These are phyloP conservation scores for Cladorhizidae sp. DNA, from an alignment of 37 sponge, comb jelly and placozoan genomes.

Conservation along the genomic window DNA sequence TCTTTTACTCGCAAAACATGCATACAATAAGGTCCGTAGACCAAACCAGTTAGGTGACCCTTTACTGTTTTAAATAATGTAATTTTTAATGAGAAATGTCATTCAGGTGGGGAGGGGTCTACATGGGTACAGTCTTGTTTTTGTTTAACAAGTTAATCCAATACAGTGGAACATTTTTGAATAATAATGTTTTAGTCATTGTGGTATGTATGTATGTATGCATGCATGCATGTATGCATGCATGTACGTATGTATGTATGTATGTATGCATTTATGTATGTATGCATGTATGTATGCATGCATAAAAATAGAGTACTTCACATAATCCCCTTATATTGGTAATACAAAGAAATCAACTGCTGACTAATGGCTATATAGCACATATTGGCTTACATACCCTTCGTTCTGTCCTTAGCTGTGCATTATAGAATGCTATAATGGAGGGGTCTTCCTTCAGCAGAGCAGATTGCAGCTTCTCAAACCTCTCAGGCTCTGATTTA, in stretches of 20 bases:
- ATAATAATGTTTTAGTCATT: no score
- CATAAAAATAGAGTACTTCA: no score
- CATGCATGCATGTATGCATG: neutral
- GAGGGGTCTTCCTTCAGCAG: slow-evolving; percentile 80
- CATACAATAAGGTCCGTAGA: no score
- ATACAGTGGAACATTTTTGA: no score
- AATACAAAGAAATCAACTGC: neutral
- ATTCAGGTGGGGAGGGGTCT: no score
- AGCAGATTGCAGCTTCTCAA: slow-evolving; percentile 46
- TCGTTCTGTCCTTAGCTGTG: slow-evolving; percentile 78
- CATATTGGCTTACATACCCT: slow-evolving; percentile 42
- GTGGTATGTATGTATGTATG: slow-evolving; percentile 83
- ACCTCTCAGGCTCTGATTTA: slow-evolving; percentile 20
- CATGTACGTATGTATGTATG: slow-evolving; percentile 3
- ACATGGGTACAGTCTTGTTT: no score
- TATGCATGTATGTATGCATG: neutral
- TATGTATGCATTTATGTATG: slow-evolving; percentile 15
- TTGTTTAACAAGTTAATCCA: slow-evolving; percentile 27
- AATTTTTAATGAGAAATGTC: no score
- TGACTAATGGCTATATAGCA: neutral
- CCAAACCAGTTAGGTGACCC: no score
- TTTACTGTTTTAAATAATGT: no score
- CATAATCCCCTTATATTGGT: neutral
- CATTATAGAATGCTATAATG: slow-evolving; percentile 84
- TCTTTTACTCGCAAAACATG: no score